These are phyloP conservation scores for Drosophila lini DNA, from an alignment of 1,140 invertebrate species.

Conservation along the genomic window DNA sequence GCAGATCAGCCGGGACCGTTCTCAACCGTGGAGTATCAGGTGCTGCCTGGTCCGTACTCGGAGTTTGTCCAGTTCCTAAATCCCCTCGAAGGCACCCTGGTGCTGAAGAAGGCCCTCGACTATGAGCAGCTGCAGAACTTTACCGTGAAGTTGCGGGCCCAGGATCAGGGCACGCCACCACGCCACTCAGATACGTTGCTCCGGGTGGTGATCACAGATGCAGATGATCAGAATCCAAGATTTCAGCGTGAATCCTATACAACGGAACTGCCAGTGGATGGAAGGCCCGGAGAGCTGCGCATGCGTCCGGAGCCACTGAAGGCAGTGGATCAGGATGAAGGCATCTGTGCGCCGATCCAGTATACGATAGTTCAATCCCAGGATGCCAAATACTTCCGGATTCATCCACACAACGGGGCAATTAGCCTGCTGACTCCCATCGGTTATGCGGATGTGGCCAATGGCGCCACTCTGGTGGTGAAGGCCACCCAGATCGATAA, in stretches of 20 bases:
- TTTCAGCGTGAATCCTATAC: conserved; percentile 92
- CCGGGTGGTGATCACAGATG: conserved; percentile 92
- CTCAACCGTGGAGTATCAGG: conserved; percentile 94
- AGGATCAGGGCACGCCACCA: conserved; percentile 93
- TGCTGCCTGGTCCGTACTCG: conserved; percentile 91
- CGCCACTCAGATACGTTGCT: conserved; percentile 90
- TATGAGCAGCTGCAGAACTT: conserved; percentile 93
- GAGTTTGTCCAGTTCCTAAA: conserved; percentile 93
- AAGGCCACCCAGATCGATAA: conserved; percentile 95
- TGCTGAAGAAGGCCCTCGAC: conserved; percentile 92
- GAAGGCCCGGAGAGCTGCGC: conserved; percentile 80
- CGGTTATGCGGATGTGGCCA: conserved; percentile 87
- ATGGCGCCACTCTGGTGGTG: conserved; percentile 89
- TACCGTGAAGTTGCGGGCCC: conserved; percentile 91
- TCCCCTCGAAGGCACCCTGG: conserved; percentile 93
- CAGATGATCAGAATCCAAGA: conserved; percentile 96
- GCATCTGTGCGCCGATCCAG: conserved; percentile 89
- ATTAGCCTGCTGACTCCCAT: conserved; percentile 87
- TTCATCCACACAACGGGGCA: conserved; percentile 88
- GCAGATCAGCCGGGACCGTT: conserved; percentile 95
- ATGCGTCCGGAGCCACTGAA: conserved; percentile 87
- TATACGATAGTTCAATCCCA: conserved; percentile 86
- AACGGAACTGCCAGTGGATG: conserved; percentile 87
- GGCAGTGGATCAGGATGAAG: conserved; percentile 90
- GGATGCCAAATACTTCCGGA: conserved; percentile 83